Evolutionary conservation across 2,113 vertebrate genomes (phyloP), one percentile per base, ranked within the genome.

Genomic region (Poeciliopsis retropinna): DNA sequence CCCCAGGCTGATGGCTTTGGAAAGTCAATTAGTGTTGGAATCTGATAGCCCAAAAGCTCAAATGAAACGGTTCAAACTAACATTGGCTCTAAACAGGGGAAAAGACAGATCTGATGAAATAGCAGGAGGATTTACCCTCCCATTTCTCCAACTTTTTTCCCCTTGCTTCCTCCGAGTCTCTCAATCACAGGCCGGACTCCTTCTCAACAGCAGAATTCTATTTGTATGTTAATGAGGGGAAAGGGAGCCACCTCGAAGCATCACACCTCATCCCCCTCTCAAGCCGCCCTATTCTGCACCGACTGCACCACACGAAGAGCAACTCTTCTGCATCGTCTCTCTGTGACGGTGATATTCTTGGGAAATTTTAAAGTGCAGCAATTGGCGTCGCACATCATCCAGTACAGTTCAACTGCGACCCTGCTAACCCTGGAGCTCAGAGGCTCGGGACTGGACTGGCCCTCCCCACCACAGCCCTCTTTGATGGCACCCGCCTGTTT

Each of bases 201-300:
- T 89, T 91, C 91, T 92, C 90, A 91, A 93, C 92, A 74, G 82
- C 92, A 92, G 86, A 89, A 94, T 93, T 92, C 93, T 91, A 95
- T 94, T 92, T 95, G 93, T 94, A 94, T 94, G 94, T 92, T 93
- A 95, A 94, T 95, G 85, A 93, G 89, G 64, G 88, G 25, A 83
- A 83, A 86, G 76, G 76, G 79, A 89, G 83, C 80, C 88, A 89
- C 88, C 86, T 89, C 88, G 84, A 88, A 89, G 44, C 31, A 61
- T 78, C 73, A 60, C 72, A 79, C 47, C 84, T 72, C 60, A 54
- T 76, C 39, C 69, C 60, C 44, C 77, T 47, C 69, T 57, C 15
- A 57, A 19, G 5, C 72, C 32, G 51, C 72, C 65, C 51, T 31
- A 31, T 51, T 76, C 72, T 69, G 47, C 37, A 78, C 67, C 62